Conservation (phyloP, 2,113 vertebrate genomes). For the Rhinichthys klamathensis region DNA sequence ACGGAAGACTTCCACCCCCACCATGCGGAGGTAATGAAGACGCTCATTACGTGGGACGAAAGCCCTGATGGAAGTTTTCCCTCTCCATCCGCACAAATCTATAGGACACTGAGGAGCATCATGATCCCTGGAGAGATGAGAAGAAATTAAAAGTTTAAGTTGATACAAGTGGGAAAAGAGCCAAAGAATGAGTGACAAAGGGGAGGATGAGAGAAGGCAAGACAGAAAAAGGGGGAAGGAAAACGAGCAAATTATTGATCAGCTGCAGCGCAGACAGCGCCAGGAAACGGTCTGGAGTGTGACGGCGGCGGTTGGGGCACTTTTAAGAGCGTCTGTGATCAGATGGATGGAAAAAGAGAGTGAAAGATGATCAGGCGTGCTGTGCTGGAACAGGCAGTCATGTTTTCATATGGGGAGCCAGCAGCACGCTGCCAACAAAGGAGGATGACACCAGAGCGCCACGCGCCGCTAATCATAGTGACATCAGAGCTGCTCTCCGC, state of each 20-base stretch:
- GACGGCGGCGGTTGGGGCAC: not conserved
- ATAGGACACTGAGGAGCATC: conserved; percentile 88
- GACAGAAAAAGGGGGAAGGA: not conserved
- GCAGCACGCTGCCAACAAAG: conserved; percentile 18
- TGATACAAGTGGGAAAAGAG: not conserved
- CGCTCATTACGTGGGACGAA: conserved; percentile 95
- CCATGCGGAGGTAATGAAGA: conserved; percentile 94
- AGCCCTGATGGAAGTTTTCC: conserved; percentile 93
- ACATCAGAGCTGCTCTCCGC: conserved; percentile 25
- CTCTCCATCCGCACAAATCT: conserved; percentile 95
- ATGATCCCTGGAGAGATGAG: conserved; percentile 73
- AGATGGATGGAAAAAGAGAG: conserved; percentile 12
- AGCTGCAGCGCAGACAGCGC: not conserved
- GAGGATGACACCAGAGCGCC: conserved; percentile 22
- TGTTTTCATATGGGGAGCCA: conserved; percentile 22
- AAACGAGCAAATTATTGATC: conserved; percentile 36
- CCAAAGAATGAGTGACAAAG: not conserved
- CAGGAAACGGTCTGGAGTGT: not conserved
- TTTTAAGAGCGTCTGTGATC: conserved; percentile 3
- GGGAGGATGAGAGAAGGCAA: not conserved
- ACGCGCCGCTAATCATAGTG: not conserved
- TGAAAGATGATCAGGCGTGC: conserved; percentile 19
- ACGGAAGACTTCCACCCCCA: conserved; percentile 89
- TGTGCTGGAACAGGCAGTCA: conserved; percentile 6
- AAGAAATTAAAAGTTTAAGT: not conserved